Evolutionary conservation across 2,113 vertebrate species (phyloP), one percentile per base, ranked within the genome.

Genomic region (Ursus arctos): DNA sequence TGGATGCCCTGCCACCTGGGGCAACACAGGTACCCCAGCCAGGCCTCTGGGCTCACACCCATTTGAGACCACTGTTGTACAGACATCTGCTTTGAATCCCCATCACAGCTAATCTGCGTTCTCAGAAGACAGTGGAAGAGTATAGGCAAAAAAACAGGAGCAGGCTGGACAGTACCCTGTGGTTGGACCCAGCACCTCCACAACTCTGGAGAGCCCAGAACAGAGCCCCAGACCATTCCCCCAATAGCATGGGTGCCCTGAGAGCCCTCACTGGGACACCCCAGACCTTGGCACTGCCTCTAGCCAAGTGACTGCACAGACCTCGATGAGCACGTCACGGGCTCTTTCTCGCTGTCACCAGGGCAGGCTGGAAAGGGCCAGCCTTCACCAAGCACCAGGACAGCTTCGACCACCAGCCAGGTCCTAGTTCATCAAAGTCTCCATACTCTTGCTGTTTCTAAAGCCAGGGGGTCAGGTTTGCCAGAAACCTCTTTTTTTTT

Each of bases 1-100:
- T 0, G 0, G 31, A 55, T 4, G 14, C 1, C 13, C 31, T 4
- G 53, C n/a, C 2, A 2, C 24, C 21, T 16, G 1, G 6, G 16
- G 11, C 36, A 8, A 6, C 36, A 40, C 9, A 26, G 47, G 21
- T 4, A 3, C 16, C 67, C 59, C 14, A 31, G 8, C 51, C 24
- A 2, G 31, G 19, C 57, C 57, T 57, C 76, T 14, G 14, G 47
- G 21, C 14, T 22, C 7, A 16, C 0, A 0, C 8, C 22, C 9
- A 18, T 72, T 55, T 61, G 21, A 4, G 65, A 19, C 15, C 36
- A 28, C 9, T 1, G 2, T 6, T 0, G 1, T 0, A 1, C 15
- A 28, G 8, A 59, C 16, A 4, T 24, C 2, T 7, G 7, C 33
- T 84, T 3, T 51, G 28, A 84, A 3, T 8, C 69, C 55, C 49